Conservation (phyloP, 2,113 vertebrate genomes). For the Notothenia coriiceps region DNA sequence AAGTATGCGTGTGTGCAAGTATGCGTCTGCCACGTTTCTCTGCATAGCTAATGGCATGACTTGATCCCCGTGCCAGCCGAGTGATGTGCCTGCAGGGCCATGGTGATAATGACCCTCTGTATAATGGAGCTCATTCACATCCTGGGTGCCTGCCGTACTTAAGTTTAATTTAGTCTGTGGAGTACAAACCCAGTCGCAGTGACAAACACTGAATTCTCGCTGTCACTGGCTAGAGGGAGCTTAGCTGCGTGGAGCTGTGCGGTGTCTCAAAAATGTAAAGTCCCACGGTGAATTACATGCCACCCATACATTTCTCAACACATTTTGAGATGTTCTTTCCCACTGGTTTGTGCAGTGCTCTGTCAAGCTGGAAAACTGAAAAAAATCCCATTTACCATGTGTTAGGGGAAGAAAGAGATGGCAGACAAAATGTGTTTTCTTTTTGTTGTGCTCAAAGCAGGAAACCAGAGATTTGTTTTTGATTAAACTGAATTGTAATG, state of each 20-base stretch:
- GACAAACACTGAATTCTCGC: slow-evolving; percentile 4
- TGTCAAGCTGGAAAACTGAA: slow-evolving; percentile 8
- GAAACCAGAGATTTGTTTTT: background rate
- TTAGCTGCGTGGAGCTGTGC: background rate
- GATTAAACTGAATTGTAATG: background rate
- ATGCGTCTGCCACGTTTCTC: slow-evolving; percentile 14
- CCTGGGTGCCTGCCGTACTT: slow-evolving; percentile 3
- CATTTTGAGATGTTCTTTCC: slow-evolving; percentile 9
- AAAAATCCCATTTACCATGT: slow-evolving; percentile 6
- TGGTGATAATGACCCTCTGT: slow-evolving; percentile 26
- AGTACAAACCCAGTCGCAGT: background rate
- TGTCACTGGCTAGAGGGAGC: background rate
- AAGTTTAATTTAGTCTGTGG: slow-evolving; percentile 14
- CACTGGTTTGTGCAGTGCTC: background rate
- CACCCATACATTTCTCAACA: slow-evolving; percentile 14
- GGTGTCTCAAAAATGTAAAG: background rate
- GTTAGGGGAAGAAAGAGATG: slow-evolving; percentile 12
- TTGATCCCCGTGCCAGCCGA: slow-evolving; percentile 44
- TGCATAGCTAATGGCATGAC: slow-evolving; percentile 42
- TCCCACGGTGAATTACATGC: background rate
- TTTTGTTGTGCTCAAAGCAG: background rate
- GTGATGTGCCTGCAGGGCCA: slow-evolving; percentile 38
- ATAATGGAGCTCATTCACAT: slow-evolving; percentile 42
- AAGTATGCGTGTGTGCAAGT: slow-evolving; percentile 25
- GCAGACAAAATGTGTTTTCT: background rate